Percentiles rank a stretch among this genome's conserved stretches.
phyloP scores from a whole-genome alignment of 2,113 vertebrate genomes.

The Odontesthes bonariensis region DNA sequence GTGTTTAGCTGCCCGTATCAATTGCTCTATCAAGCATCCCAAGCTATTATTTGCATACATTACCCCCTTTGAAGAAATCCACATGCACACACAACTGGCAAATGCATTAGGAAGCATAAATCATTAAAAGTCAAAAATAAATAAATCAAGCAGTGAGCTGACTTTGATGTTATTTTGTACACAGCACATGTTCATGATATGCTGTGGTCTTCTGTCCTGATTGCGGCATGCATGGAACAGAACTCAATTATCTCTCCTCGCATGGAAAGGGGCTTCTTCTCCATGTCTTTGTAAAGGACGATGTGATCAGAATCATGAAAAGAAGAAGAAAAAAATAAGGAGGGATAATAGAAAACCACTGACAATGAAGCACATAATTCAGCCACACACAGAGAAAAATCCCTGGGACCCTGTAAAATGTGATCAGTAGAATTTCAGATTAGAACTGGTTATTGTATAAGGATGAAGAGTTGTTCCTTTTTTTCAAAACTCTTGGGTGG shows the following conservation, averaged over 20 bases:
- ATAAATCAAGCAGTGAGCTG: constrained; percentile 76
- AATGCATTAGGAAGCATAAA: constrained; percentile 71
- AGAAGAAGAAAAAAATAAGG: constrained; percentile 4
- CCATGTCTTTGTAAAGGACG: constrained; percentile 44
- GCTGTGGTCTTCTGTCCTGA: constrained; percentile 76
- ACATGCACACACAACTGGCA: constrained; percentile 64
- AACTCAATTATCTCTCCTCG: constrained; percentile 71
- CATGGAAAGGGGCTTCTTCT: constrained; percentile 62
- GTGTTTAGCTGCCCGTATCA: constrained; percentile 54
- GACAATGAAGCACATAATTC: constrained; percentile 5
- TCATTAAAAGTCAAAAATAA: constrained; percentile 78
- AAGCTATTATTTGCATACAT: constrained; percentile 73
- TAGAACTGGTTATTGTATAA: constrained; percentile 20
- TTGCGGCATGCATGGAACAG: constrained; percentile 77
- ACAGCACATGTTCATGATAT: constrained; percentile 79
- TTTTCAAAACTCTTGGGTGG: not conserved
- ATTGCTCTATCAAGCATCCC: constrained; percentile 70
- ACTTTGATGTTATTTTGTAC: constrained; percentile 75
- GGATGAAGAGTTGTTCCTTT: constrained; percentile 6
- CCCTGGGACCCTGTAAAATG: constrained; percentile 4
- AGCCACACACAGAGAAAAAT: constrained; percentile 17
- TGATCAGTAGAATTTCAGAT: constrained; percentile 44
- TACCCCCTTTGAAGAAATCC: constrained; percentile 55
- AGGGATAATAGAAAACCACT: constrained; percentile 28
- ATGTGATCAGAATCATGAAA: constrained; percentile 44